phyloP scores from a whole-genome alignment of 2,113 vertebrate genomes.

The Microcebus tavaratra region DNA sequence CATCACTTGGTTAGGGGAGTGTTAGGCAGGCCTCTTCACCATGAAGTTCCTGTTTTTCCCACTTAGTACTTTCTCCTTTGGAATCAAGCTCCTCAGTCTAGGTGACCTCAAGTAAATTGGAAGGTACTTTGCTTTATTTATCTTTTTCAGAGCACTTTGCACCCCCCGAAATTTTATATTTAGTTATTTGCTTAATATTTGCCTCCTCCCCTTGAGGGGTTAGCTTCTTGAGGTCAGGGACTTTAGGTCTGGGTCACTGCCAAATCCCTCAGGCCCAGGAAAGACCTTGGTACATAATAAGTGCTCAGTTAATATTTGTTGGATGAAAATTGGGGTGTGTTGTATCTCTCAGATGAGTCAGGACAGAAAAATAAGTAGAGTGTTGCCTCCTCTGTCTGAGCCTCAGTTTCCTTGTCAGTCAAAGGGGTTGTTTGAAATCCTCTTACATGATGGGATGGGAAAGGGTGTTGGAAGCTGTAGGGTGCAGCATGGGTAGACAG shows the following conservation, averaged over 20 bases:
- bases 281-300: neutral
- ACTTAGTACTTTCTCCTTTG: neutral
- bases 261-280: neutral
- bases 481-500: fast-evolving
- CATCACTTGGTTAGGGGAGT: neutral
- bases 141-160: neutral
- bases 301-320: neutral
- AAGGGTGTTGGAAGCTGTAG: neutral
- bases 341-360: neutral
- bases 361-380: neutral
- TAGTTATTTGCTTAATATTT: neutral
- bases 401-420: neutral
- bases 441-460: fast-evolving
- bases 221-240: neutral
- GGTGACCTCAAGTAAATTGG: neutral
- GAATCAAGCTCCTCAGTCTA: neutral
- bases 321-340: too few species aligned
- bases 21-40: neutral
- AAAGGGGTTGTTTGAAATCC: neutral
- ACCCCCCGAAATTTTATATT: neutral
- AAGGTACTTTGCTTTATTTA: neutral
- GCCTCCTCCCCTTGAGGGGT: neutral
- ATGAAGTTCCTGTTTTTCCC: neutral
- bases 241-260: neutral
- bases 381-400: neutral